These are phyloP conservation scores for Antheraea pernyi DNA, from an alignment of 1,140 invertebrate genomes.

Conservation along the genomic window DNA sequence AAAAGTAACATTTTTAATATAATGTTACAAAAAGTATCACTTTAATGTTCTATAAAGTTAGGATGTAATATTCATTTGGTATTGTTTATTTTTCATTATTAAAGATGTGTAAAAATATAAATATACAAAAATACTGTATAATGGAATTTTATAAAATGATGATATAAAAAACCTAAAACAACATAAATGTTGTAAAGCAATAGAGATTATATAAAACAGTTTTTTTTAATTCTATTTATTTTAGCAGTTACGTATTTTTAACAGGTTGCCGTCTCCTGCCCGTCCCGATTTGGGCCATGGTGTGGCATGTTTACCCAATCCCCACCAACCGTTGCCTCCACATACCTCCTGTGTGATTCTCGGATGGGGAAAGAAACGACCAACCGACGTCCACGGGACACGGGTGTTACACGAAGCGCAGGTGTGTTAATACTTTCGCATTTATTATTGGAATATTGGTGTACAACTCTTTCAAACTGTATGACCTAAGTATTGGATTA, in stretches of 20 bases:
- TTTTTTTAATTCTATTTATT: background rate
- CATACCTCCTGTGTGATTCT: constrained; percentile 64
- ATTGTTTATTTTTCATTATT: too few relatives aligned
- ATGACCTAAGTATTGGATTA: background rate
- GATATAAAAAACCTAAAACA: too few relatives aligned
- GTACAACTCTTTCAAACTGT: background rate
- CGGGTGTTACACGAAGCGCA: constrained; percentile 68
- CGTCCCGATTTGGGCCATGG: constrained; percentile 63
- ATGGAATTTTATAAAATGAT: too few relatives aligned
- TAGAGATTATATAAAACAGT: background rate
- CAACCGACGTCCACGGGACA: constrained; percentile 64
- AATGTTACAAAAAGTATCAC: too few relatives aligned
- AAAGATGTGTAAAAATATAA: too few relatives aligned
- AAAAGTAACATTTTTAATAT: too few relatives aligned
- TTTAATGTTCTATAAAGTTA: too few relatives aligned
- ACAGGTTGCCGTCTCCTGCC: constrained; percentile 55
- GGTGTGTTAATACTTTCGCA: constrained; percentile 30
- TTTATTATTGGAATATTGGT: background rate
- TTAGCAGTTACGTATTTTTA: background rate
- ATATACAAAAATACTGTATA: too few relatives aligned
- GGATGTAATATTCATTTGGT: too few relatives aligned
- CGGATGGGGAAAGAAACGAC: constrained; percentile 65
- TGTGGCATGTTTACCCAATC: constrained; percentile 56
- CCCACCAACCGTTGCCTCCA: constrained; percentile 47
- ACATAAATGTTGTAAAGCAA: background rate